Evolutionary conservation across 2,113 vertebrate species (phyloP), one percentile per base, ranked within the genome.

Genomic region (Silurus meridionalis): DNA sequence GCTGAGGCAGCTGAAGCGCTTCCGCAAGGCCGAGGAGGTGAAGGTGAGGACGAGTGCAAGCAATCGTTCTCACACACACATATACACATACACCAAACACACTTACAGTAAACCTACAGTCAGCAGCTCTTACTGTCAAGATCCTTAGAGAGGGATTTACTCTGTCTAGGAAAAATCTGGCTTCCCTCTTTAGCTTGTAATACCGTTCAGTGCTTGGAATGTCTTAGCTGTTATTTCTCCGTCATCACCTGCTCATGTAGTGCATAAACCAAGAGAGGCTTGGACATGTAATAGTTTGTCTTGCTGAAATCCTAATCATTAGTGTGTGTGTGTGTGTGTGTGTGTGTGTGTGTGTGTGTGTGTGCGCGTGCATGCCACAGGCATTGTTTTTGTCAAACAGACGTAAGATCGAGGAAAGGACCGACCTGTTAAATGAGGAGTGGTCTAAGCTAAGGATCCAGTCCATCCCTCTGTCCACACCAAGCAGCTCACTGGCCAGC

Each of bases 371-470:
- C 78, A 71, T 75, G 52, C 63, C 23, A 63, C 89, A 99, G 98
- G 94, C 95, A 87, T 90, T 97, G 19, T 99, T 98, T 90, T 95
- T 96, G 92, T 95, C 96, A 84, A 99, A 99, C 93, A 95, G 97
- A 89, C 94, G 94, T 0, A 99, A 98, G 89, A 97, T 98, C 86
- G 97, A 99, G 69, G 94, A 95, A 82, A 96, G 96, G 91, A 96
- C 96, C 6, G 94, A 96, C 1, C 89, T 98, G 55, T 94, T 99
- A 86, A 98, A 98, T 48, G 95, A 97, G 84, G 97, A 97, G 55
- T 99, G 98, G 98, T 96, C 97, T 92, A 96, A 96, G 81, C 96
- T 98, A 72, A 94, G 96, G 25, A 95, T 99, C 46, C 98, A 99
- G 87, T 95, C 97, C 0, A 95, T 99, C 72, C 97, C 97, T 52